These are phyloP conservation scores for Phyllotreta striolata DNA, from an alignment of 2,888 invertebrate species.

Conservation along the genomic window DNA sequence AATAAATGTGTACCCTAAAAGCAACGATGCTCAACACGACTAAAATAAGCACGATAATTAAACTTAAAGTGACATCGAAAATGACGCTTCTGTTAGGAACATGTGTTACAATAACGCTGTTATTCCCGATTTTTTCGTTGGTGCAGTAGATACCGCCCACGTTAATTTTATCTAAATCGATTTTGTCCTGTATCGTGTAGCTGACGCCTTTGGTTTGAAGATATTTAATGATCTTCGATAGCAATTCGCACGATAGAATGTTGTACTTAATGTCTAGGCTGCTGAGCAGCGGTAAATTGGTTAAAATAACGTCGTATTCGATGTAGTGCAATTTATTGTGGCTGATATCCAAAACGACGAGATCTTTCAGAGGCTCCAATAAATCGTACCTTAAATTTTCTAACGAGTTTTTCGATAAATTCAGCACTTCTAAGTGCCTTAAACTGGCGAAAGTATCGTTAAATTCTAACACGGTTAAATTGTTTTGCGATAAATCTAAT, in stretches of 20 bases:
- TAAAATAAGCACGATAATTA: constrained; percentile 38
- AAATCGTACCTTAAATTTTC: constrained; percentile 48
- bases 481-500: constrained; percentile 53
- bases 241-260: constrained; percentile 53
- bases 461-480: constrained; percentile 38
- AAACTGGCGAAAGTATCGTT: constrained; percentile 46
- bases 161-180: constrained; percentile 53
- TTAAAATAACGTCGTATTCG: constrained; percentile 54
- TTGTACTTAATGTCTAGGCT: constrained; percentile 56
- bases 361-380: constrained; percentile 49
- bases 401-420: constrained; percentile 54
- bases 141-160: constrained; percentile 57
- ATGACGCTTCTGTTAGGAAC: constrained; percentile 20
- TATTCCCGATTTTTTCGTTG: constrained; percentile 21
- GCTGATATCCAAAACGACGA: constrained; percentile 53
- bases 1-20: constrained; percentile 48
- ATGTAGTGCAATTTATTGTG: constrained; percentile 53
- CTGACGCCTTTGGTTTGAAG: constrained; percentile 50
- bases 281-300: constrained; percentile 50
- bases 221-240: constrained; percentile 53
- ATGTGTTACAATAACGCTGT: background rate
- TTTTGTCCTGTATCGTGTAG: constrained; percentile 52
- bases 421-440: constrained; percentile 50
- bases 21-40: constrained; percentile 41
- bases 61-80: constrained; percentile 38